Base-by-base conservation (phyloP, 2,797 vertebrate genomes). In the Paedocypris micromegethes region DNA sequence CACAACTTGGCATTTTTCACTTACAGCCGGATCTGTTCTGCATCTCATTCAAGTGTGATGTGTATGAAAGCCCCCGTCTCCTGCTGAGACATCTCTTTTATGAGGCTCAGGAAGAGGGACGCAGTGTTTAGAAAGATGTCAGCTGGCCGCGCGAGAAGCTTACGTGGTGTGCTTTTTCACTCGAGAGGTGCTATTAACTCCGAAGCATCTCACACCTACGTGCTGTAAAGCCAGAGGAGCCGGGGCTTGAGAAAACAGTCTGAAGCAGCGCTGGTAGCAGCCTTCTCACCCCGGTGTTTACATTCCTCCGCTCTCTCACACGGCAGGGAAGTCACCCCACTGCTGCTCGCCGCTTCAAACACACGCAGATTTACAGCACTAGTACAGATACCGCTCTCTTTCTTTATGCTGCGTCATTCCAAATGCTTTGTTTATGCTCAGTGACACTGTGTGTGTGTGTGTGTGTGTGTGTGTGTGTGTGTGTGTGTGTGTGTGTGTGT, bases 151-250 rank as follows among this genome's bases (percentile, higher is more conserved):
- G 57, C 46, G 49, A 62, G 66, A 44, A 54, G 52, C 49, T 55
- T 55, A 46, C 53, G 4, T 23, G 38, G 51, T 66, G 70, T 72
- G 43, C 46, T 83, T 72, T 83, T 75, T 86, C 77, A 83, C 70
- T 76, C 72, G 49, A 63, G 52, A 80, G 76, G 78, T 72, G 73
- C 58, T 52, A 68, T 51, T 64, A 61, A 57, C 47, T 67, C 58
- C 62, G 38, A 58, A 75, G 56, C 3, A 47, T 66, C 64, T 75
- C 64, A 64, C 78, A 70, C 73, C 64, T 49, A 38, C 2, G 42
- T 38, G 54, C 63, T 64, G 62, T 83, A 85, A 81, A 86, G 81
- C 69, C 59, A 44, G 39, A 5, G 68, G 68, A 59, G 62, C 53
- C 52, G 42, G 63, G 60, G 53, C 50, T 66, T 61, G 58, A 46